These are phyloP conservation scores for Agrotis clavis DNA, from an alignment of 2,888 invertebrate species.

Conservation along the genomic window DNA sequence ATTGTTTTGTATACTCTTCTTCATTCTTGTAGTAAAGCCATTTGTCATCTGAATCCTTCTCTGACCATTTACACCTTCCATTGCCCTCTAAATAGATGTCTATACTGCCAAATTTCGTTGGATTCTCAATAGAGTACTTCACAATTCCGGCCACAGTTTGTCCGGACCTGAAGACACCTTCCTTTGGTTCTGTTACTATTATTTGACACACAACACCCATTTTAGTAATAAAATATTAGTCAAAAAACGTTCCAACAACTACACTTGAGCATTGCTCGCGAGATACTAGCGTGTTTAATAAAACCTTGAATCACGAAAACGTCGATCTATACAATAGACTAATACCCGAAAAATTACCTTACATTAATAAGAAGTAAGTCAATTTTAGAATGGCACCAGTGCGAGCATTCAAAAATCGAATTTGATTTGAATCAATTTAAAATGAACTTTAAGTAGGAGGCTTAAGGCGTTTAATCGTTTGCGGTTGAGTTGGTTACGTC, in stretches of 20 bases:
- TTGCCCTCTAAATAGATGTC: conserved; percentile 63
- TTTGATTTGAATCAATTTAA: background rate
- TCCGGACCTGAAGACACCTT: conserved; percentile 63
- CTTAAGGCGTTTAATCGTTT: background rate
- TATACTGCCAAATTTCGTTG: conserved; percentile 59
- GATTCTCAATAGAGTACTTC: conserved; percentile 61
- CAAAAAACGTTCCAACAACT: background rate
- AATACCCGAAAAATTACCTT: background rate
- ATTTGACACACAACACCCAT: conserved; percentile 63
- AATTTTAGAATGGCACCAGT: conserved; percentile 13
- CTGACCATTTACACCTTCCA: conserved; percentile 60
- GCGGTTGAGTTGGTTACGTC: background rate
- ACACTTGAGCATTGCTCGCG: background rate
- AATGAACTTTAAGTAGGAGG: background rate
- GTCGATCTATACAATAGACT: background rate
- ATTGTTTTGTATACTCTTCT: conserved; percentile 57
- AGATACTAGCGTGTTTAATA: conserved; percentile 5
- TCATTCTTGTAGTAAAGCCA: conserved; percentile 18
- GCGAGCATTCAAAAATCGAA: background rate
- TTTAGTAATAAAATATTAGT: background rate
- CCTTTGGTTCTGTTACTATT: conserved; percentile 55
- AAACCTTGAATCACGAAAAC: conserved; percentile 8
- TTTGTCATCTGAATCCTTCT: conserved; percentile 14
- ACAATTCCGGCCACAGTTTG: conserved; percentile 62
- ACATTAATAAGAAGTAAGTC: accelerated